These are phyloP conservation scores for Drosophila persimilis DNA, from an alignment of 1,140 invertebrate species.

Conservation along the genomic window DNA sequence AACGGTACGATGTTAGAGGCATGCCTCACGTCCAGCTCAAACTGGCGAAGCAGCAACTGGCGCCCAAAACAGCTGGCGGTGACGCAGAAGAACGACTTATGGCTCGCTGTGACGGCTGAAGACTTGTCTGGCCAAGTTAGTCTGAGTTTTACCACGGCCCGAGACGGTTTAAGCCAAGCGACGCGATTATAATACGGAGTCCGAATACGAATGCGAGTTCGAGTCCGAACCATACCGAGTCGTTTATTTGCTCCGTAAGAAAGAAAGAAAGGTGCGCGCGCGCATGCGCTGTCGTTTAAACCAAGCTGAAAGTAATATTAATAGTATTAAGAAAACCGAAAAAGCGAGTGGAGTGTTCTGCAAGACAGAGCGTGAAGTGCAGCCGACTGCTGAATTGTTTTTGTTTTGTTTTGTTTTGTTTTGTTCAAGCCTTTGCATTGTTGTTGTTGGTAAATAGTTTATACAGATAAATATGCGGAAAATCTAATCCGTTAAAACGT, in stretches of 20 bases:
- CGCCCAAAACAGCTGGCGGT: slow-evolving; percentile 1
- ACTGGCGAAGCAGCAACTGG: too few species aligned
- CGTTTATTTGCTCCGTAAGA: slow-evolving; percentile 4
- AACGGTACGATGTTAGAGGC: too few species aligned
- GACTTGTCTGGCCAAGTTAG: slow-evolving; percentile 53
- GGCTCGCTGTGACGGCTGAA: neutral
- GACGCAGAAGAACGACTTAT: slow-evolving; percentile 25
- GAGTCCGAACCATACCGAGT: slow-evolving; percentile 2
- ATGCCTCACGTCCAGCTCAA: too few species aligned
- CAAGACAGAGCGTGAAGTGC: slow-evolving; percentile 78
- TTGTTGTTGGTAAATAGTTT: slow-evolving; percentile 25
- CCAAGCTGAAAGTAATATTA: slow-evolving; percentile 22
- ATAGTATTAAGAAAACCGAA: slow-evolving; percentile 14
- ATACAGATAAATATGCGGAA: slow-evolving; percentile 59
- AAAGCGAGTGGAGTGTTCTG: slow-evolving; percentile 69
- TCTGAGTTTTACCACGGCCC: slow-evolving; percentile 57
- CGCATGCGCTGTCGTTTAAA: slow-evolving; percentile 46
- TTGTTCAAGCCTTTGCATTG: slow-evolving; percentile 49
- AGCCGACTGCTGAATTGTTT: slow-evolving; percentile 45
- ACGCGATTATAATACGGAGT: neutral
- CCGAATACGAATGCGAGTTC: neutral
- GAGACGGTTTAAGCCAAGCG: slow-evolving; percentile 45
- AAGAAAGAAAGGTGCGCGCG: slow-evolving; percentile 65
- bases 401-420: slow-evolving; percentile 27
- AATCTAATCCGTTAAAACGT: slow-evolving; percentile 43